Evolutionary conservation across 2,113 vertebrate genomes (phyloP), one percentile per base, ranked within the genome.

Genomic region (Tympanuchus pallidicinctus): DNA sequence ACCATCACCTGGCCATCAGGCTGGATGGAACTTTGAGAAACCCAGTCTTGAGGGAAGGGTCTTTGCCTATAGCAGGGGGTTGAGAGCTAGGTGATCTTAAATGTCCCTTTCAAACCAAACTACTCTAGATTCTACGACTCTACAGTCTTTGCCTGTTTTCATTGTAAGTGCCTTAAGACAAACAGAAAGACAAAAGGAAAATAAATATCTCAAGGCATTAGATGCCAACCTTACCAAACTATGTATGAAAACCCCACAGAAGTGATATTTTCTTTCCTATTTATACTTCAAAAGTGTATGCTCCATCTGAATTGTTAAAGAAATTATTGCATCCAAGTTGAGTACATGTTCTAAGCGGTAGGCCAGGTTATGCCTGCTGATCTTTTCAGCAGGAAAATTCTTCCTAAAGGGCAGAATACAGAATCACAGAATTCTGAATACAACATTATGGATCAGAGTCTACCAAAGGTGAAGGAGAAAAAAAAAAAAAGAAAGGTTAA

Each of bases 371-470:
- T 64, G 59, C 86, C 82, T 95, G 76, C 92, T 74, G 87, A 96
- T 94, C 94, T 95, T 97, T 94, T 97, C 94, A 95, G 92, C 81
- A 91, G 86, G 91, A 97, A 97, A 97, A 97, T 97, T 95, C 91
- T 92, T 91, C 79, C 92, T 97, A 95, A 95, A 96, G 92, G 86
- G 92, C 65, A 97, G 73, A 96, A 97, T 92, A 77, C 89, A 96
- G 38, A 38, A 38, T 38, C 38, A 38, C 40, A 40, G 40, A 40
- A 40, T 40, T 40, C 40, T 40, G 40, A 40, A 40, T 92, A 77
- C 89, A 96, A 89, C 86, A 96, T 95, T 97, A 96, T 70, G 94
- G 93, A 97, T 96, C 95, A 94, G 14, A 94, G 89, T 65, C 87
- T 72, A 93, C 42, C 4, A 40, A 90, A 92, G 32, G 40, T 50